Percentiles rank a stretch among this genome's conserved stretches.
These are phyloP conservation scores for Omphaloscelis lunosa DNA, from an alignment of 2,888 invertebrate genomes.

Conservation along the genomic window DNA sequence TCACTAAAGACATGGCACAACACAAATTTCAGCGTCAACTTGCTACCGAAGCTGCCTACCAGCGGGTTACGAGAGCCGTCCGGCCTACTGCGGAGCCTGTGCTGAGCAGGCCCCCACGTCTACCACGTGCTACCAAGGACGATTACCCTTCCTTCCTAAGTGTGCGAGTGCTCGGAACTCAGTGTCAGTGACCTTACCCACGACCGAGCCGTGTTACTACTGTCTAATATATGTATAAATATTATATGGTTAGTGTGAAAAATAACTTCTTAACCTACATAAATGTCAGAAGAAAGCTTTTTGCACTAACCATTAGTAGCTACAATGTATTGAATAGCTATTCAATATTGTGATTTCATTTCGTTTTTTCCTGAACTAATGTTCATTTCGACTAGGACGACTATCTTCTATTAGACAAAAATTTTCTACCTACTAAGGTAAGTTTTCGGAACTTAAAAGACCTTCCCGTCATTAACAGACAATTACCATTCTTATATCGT, in stretches of 20 bases:
- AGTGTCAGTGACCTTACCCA: too few relatives aligned
- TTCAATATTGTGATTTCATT: not conserved
- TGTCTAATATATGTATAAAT: too few relatives aligned
- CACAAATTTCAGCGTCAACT: too few relatives aligned
- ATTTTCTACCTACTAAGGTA: not conserved
- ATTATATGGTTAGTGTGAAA: not conserved
- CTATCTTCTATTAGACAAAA: not conserved
- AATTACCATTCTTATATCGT: constrained; percentile 5
- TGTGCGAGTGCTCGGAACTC: too few relatives aligned
- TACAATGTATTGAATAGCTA: not conserved
- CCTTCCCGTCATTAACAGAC: not conserved
- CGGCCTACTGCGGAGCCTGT: too few relatives aligned
- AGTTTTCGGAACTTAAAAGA: not conserved
- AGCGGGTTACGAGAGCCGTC: too few relatives aligned
- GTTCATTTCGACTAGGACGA: not conserved
- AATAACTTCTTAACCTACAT: not conserved
- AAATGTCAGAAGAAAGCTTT: not conserved
- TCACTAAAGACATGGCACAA: too few relatives aligned
- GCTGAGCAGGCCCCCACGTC: too few relatives aligned
- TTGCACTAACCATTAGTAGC: not conserved
- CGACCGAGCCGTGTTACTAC: too few relatives aligned
- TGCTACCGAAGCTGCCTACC: too few relatives aligned
- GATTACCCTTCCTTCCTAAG: too few relatives aligned
- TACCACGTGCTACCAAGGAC: too few relatives aligned
- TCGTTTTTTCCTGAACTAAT: not conserved